Conservation (phyloP, 53 echinoderm and acorn worm genomes). For the Echinarachnius parma region DNA sequence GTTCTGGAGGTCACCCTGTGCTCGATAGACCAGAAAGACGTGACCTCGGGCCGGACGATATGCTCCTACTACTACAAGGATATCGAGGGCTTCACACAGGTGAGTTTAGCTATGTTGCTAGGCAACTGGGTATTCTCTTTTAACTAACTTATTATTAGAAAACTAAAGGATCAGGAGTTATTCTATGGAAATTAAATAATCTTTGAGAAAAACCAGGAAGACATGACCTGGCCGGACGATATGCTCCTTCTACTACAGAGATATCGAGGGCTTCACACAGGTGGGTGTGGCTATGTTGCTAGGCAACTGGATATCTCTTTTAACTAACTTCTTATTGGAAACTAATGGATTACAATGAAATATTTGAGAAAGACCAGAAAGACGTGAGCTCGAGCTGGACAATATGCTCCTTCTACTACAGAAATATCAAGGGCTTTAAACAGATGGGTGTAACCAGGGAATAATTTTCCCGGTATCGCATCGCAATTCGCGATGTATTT, state of each 20-base stretch:
- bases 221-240: constrained; percentile 46
- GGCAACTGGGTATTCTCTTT: no score
- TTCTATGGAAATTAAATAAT: no score
- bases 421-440: constrained; percentile 94
- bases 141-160: no score
- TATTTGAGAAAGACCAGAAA: constrained; percentile 85
- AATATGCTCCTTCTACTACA: constrained; percentile 82
- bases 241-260: constrained; percentile 74
- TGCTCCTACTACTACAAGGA: constrained; percentile 92
- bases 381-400: constrained; percentile 49
- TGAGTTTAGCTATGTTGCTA: constrained; percentile 21
- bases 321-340: no score
- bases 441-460: no score
- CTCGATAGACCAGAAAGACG: constrained; percentile 79
- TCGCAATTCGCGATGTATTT: no score
- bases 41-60: constrained; percentile 51
- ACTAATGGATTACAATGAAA: no score
- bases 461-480: no score
- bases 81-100: constrained; percentile 93
- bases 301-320: no score
- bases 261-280: constrained; percentile 86
- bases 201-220: no score
- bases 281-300: no score
- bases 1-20: constrained; percentile 77
- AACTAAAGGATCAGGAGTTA: no score